phyloP scores from a whole-genome alignment of 2,113 vertebrate genomes.

The Electrona antarctica region DNA sequence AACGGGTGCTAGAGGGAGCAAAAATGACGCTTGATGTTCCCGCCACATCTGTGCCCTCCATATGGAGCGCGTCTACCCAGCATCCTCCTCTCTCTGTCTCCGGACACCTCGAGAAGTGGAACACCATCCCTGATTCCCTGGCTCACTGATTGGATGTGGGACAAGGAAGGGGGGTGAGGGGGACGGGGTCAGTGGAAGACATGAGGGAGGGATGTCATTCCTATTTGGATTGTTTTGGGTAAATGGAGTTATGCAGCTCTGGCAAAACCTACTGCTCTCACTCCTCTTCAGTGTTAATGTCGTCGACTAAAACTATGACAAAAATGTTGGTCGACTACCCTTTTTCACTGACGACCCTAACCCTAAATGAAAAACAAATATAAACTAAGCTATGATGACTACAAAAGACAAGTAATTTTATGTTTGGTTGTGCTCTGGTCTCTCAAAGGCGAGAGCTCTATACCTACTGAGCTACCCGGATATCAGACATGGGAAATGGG shows the following conservation, averaged over 20 bases:
- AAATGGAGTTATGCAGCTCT: neutral
- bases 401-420: too few relatives aligned
- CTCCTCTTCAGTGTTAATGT: too few relatives aligned
- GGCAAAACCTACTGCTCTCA: neutral
- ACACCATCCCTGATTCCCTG: neutral
- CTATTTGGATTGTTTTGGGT: neutral
- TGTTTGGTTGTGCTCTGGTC: too few relatives aligned
- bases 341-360: too few relatives aligned
- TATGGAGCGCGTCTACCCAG: slow-evolving; percentile 50
- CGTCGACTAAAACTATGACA: too few relatives aligned
- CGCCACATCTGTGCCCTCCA: slow-evolving; percentile 59
- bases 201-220: neutral
- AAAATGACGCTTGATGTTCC: slow-evolving; percentile 44
- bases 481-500: too few relatives aligned
- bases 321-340: too few relatives aligned
- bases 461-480: too few relatives aligned
- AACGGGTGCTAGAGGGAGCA: slow-evolving; percentile 11
- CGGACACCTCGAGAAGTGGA: slow-evolving; percentile 32
- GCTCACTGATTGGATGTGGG: neutral
- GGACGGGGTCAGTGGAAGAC: neutral
- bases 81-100: slow-evolving; percentile 13
- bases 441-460: too few relatives aligned
- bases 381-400: too few relatives aligned
- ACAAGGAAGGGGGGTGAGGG: neutral
- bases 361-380: too few relatives aligned